Conservation (phyloP, 2,888 invertebrate genomes). For the Mimas tiliae region DNA sequence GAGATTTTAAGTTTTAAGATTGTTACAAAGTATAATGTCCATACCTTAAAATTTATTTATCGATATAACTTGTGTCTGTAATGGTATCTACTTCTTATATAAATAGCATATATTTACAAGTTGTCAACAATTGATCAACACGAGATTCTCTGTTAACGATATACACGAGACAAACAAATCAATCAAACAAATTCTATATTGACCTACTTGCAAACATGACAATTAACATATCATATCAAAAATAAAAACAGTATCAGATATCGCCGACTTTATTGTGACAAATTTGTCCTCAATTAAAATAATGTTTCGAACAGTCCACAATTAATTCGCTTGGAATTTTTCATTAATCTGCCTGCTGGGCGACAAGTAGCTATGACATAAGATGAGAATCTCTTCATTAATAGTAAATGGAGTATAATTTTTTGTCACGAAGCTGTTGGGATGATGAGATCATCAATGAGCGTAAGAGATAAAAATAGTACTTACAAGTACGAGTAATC, state of each 20-base stretch:
- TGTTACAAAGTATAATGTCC: too few relatives aligned
- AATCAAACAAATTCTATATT: constrained; percentile 4
- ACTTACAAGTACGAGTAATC: too few relatives aligned
- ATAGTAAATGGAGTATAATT: not conserved
- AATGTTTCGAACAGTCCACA: not conserved
- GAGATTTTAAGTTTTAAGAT: too few relatives aligned
- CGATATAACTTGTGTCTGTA: too few relatives aligned
- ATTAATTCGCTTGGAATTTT: constrained; percentile 26
- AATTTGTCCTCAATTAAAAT: not conserved
- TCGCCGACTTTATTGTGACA: not conserved
- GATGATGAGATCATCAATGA: not conserved
- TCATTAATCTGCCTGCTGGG: constrained; percentile 12
- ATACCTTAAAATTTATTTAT: too few relatives aligned
- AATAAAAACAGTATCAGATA: not conserved
- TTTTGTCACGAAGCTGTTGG: not conserved
- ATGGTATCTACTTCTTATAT: too few relatives aligned
- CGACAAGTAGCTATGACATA: not conserved
- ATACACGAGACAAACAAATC: not conserved
- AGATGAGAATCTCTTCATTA: not conserved
- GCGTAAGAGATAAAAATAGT: not conserved
- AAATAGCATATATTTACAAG: too few relatives aligned
- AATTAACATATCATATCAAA: not conserved
- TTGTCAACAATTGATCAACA: too few relatives aligned
- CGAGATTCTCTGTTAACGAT: not conserved
- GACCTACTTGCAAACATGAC: constrained; percentile 14